These are phyloP conservation scores for Sphaerophoria rueppellii DNA, from an alignment of 2,888 invertebrate genomes.

Conservation along the genomic window DNA sequence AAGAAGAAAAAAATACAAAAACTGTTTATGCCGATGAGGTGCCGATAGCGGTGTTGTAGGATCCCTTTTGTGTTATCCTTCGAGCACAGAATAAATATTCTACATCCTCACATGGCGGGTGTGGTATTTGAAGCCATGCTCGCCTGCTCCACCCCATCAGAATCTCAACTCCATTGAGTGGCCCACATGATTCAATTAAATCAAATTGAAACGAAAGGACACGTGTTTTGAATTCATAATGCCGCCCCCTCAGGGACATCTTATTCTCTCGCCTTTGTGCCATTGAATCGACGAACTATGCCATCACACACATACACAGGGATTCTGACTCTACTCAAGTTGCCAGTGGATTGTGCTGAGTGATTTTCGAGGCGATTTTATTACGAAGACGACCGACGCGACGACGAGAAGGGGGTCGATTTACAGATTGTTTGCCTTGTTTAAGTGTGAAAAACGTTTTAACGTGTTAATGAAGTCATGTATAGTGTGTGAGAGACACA, in stretches of 20 bases:
- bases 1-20: slow-evolving; percentile 53
- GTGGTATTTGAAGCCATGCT: background rate
- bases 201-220: slow-evolving; percentile 80
- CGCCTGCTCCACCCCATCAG: background rate
- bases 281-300: background rate
- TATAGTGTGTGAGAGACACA: slow-evolving; percentile 36
- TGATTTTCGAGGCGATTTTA: slow-evolving; percentile 66
- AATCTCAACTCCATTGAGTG: slow-evolving; percentile 17
- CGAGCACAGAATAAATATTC: slow-evolving; percentile 54
- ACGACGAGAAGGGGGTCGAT: slow-evolving; percentile 38
- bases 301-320: slow-evolving; percentile 46
- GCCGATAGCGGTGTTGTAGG: slow-evolving; percentile 63
- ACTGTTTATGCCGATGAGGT: slow-evolving; percentile 58
- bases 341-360: slow-evolving; percentile 66
- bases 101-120: background rate
- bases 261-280: slow-evolving; percentile 47
- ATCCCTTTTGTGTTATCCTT: slow-evolving; percentile 62
- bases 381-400: background rate
- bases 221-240: slow-evolving; percentile 78
- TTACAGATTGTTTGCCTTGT: slow-evolving; percentile 72
- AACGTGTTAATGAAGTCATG: slow-evolving; percentile 73
- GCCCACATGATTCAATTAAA: slow-evolving; percentile 81
- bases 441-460: slow-evolving; percentile 72
- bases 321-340: slow-evolving; percentile 31
- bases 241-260: slow-evolving; percentile 66